phyloP scores from a whole-genome alignment of 1,140 invertebrate genomes.

The Galleria mellonella region DNA sequence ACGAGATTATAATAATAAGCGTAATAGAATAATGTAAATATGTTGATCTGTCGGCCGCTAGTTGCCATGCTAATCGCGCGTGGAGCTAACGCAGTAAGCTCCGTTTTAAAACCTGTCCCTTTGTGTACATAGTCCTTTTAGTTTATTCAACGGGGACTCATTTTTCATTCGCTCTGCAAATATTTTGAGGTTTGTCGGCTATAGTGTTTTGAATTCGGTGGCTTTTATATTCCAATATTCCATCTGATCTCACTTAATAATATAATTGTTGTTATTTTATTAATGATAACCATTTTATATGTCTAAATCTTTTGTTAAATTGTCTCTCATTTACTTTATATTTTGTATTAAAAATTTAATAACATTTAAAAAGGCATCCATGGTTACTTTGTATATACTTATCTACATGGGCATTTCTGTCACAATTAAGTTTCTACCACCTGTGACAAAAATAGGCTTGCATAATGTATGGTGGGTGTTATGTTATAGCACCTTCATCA shows the following conservation, averaged over 20 bases:
- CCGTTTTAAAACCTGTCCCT: slow-evolving; percentile 44
- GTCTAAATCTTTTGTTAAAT: too few relatives aligned
- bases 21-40: slow-evolving; percentile 67
- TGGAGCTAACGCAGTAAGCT: slow-evolving; percentile 38
- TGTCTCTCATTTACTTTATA: too few relatives aligned
- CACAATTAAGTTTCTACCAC: too few relatives aligned
- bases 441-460: too few relatives aligned
- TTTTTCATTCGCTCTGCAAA: slow-evolving; percentile 60
- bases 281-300: too few relatives aligned
- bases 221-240: slow-evolving; percentile 16
- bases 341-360: too few relatives aligned
- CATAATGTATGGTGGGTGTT: too few relatives aligned
- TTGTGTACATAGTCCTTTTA: slow-evolving; percentile 33
- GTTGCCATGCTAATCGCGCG: slow-evolving; percentile 50
- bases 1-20: slow-evolving; percentile 57
- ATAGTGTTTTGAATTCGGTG: slow-evolving; percentile 17
- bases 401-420: too few relatives aligned
- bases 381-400: too few relatives aligned
- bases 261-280: slow-evolving; percentile 1
- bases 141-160: slow-evolving; percentile 36
- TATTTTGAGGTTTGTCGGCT: slow-evolving; percentile 53
- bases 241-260: slow-evolving; percentile 16
- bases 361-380: too few relatives aligned
- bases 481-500: too few relatives aligned
- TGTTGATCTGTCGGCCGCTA: slow-evolving; percentile 32